phyloP scores from a whole-genome alignment of 1,140 invertebrate species.

The Drosophila oshimai region DNA sequence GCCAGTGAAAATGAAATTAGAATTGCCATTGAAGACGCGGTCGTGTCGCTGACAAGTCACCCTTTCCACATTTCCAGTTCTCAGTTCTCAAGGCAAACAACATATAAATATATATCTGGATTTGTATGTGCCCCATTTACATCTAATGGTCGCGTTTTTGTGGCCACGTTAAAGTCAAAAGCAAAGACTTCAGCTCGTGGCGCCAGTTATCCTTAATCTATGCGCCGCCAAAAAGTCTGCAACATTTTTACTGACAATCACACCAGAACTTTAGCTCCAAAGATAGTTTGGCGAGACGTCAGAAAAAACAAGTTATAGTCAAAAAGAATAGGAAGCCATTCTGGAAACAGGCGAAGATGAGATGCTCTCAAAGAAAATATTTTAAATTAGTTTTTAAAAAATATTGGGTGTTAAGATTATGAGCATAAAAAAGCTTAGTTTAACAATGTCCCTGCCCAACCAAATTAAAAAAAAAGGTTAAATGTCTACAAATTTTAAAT shows the following conservation, averaged over 20 bases:
- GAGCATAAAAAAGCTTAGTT: not conserved
- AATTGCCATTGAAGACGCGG: conserved; percentile 62
- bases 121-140: conserved; percentile 51
- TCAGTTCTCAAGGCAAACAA: conserved; percentile 52
- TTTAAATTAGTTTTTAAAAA: not conserved
- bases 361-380: not conserved
- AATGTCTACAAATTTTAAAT: too few relatives aligned
- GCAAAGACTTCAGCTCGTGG: conserved; percentile 36
- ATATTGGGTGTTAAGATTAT: not conserved
- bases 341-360: not conserved
- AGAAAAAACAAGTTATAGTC: conserved; percentile 5
- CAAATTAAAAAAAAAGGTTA: too few relatives aligned
- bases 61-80: not conserved
- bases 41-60: conserved; percentile 55
- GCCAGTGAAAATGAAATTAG: conserved; percentile 75
- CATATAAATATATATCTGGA: not conserved
- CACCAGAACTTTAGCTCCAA: conserved; percentile 49
- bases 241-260: conserved; percentile 79
- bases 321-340: not conserved
- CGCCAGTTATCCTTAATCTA: conserved; percentile 76
- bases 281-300: conserved; percentile 34
- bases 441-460: too few relatives aligned
- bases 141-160: conserved; percentile 58
- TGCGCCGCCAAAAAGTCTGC: conserved; percentile 70
- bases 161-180: conserved; percentile 53